A percentile compares a stretch with the other conserved stretches of the same genome.
Evolutionary conservation across 2,888 invertebrate genomes (phyloP).

Genomic region (Tillus elongatus): DNA sequence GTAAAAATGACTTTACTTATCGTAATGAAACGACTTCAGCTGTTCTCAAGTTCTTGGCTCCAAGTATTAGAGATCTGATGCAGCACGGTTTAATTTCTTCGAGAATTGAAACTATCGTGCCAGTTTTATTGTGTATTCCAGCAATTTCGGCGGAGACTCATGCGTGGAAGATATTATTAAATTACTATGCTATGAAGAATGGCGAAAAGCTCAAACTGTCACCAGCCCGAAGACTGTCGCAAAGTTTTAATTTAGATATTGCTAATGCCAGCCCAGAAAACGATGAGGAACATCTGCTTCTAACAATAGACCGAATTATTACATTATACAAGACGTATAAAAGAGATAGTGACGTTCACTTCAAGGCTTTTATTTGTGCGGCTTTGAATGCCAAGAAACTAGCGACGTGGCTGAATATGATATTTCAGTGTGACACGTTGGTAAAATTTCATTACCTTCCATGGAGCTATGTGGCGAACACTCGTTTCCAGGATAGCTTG

Average conservation of each 20-base stretch:
- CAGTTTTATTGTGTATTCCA: too few species aligned
- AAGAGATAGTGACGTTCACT: slow-evolving; percentile 87
- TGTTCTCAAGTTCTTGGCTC: slow-evolving; percentile 77
- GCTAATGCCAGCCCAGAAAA: slow-evolving; percentile 66
- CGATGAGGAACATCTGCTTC: slow-evolving; percentile 72
- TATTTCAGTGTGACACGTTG: slow-evolving; percentile 70
- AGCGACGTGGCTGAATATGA: slow-evolving; percentile 80
- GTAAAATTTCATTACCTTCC: slow-evolving; percentile 66
- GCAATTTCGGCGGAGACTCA: slow-evolving; percentile 58
- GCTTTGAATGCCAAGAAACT: slow-evolving; percentile 74
- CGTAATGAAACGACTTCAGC: slow-evolving; percentile 39
- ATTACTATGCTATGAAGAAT: slow-evolving; percentile 85
- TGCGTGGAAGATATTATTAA: slow-evolving; percentile 85
- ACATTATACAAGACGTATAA: slow-evolving; percentile 80
- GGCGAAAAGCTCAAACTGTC: slow-evolving; percentile 85
- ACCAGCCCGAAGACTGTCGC: slow-evolving; percentile 81
- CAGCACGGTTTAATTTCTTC: slow-evolving; percentile 76
- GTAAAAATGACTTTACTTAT: not conserved
- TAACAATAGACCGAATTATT: slow-evolving; percentile 79
- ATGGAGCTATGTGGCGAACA: slow-evolving; percentile 87
- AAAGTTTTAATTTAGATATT: slow-evolving; percentile 84
- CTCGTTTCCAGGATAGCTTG: slow-evolving; percentile 88
- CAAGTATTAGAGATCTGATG: slow-evolving; percentile 75
- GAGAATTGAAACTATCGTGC: not conserved
- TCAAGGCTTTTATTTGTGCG: slow-evolving; percentile 90